Percentiles rank a stretch among this genome's conserved stretches.
Evolutionary conservation across 2,888 invertebrate genomes (phyloP).

Genomic region (Ceriagrion tenellum): DNA sequence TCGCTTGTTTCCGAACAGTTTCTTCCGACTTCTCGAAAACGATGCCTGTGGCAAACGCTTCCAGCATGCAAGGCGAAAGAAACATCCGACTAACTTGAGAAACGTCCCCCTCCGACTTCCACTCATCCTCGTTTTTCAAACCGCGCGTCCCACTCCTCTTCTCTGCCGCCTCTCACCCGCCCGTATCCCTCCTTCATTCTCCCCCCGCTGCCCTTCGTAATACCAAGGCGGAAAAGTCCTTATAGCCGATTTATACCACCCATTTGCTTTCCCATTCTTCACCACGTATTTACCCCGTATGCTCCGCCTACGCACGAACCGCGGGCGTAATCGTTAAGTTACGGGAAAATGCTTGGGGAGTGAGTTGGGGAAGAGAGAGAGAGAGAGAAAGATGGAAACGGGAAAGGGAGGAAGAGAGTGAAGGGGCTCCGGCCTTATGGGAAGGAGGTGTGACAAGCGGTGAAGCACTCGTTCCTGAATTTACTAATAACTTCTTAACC

Average conservation of each 20-base stretch:
- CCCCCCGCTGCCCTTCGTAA: background rate
- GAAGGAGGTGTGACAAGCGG: background rate
- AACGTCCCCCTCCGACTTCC: constrained; percentile 14
- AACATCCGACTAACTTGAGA: background rate
- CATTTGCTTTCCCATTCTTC: constrained; percentile 65
- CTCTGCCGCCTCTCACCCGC: too few species aligned
- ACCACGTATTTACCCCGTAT: constrained; percentile 60
- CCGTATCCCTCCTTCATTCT: background rate
- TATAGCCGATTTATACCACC: constrained; percentile 66
- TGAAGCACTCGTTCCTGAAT: constrained; percentile 1
- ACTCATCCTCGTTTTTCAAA: constrained; percentile 41
- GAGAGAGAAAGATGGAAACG: background rate
- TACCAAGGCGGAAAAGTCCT: constrained; percentile 42
- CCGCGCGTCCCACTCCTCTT: background rate
- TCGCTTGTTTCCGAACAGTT: constrained; percentile 15
- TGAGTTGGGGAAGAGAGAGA: background rate
- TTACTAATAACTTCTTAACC: constrained; percentile 28
- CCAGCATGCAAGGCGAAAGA: background rate
- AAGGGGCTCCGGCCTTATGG: background rate
- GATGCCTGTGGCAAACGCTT: constrained; percentile 32
- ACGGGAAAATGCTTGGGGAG: background rate
- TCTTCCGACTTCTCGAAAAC: constrained; percentile 14
- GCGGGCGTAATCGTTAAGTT: constrained; percentile 62
- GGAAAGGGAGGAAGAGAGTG: background rate
- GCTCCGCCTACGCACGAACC: constrained; percentile 59